Conservation (phyloP, 2,888 invertebrate species). For the Machimus rusticus region DNA sequence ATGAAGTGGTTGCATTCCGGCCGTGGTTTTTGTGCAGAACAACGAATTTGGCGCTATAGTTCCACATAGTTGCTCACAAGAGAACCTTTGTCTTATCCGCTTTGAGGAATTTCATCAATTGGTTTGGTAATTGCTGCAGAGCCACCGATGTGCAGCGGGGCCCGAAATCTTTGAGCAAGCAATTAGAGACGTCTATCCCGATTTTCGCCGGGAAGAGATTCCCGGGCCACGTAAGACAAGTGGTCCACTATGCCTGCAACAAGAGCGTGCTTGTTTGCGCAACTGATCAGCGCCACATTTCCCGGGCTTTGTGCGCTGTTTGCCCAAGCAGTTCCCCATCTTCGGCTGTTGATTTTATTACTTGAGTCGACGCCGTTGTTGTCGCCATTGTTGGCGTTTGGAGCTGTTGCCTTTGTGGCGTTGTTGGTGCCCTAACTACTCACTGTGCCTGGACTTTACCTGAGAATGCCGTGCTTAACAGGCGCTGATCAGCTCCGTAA, state of each 20-base stretch:
- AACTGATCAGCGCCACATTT: constrained; percentile 10
- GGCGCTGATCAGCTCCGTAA: constrained; percentile 14
- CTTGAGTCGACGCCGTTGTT: constrained; percentile 45
- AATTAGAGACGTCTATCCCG: constrained; percentile 8
- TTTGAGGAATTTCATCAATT: background rate
- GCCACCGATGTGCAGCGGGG: background rate
- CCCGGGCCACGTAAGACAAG: constrained; percentile 28
- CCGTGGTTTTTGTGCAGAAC: too few relatives aligned
- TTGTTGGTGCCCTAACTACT: constrained; percentile 41
- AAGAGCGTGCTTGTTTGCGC: constrained; percentile 25
- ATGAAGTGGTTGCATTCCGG: too few relatives aligned
- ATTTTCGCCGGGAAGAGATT: background rate
- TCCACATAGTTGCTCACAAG: background rate
- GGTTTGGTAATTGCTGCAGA: background rate
- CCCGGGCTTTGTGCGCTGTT: constrained; percentile 14
- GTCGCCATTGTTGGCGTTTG: constrained; percentile 39
- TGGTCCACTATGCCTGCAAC: constrained; percentile 25
- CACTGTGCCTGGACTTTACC: constrained; percentile 33
- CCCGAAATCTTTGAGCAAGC: background rate
- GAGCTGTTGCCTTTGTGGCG: background rate
- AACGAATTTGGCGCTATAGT: background rate
- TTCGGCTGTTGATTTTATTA: constrained; percentile 36
- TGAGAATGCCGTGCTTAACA: constrained; percentile 30
- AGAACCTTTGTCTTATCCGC: background rate
- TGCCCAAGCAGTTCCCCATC: constrained; percentile 6